These are phyloP conservation scores for Eurytoma adleriae DNA, from an alignment of 2,888 invertebrate species.

Conservation along the genomic window DNA sequence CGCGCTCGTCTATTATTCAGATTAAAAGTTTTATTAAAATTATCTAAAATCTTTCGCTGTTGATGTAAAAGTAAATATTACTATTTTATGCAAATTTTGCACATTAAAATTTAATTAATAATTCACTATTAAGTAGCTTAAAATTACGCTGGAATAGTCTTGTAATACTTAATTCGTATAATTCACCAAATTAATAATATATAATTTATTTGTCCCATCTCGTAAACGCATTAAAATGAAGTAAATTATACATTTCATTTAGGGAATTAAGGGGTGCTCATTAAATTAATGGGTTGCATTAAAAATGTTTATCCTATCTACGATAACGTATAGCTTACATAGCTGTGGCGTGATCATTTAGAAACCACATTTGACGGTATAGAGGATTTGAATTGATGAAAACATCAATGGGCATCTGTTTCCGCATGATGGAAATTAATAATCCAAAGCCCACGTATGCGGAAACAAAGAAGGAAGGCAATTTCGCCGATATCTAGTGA, in stretches of 20 bases:
- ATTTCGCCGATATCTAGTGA: conserved; percentile 16
- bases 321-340: background rate
- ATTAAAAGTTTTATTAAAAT: background rate
- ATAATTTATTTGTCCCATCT: background rate
- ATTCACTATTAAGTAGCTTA: background rate
- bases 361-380: conserved; percentile 1
- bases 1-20: background rate
- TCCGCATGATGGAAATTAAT: conserved; percentile 40
- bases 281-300: background rate
- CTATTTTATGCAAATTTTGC: background rate
- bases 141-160: no score
- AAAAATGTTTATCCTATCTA: background rate
- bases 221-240: background rate
- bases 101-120: background rate
- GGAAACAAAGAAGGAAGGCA: conserved; percentile 42
- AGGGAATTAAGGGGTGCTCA: background rate
- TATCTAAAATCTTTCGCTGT: background rate
- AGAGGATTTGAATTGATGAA: background rate
- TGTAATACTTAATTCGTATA: no score
- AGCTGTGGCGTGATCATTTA: background rate
- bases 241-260: background rate
- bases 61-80: background rate
- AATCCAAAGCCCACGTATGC: conserved; percentile 6
- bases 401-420: conserved; percentile 12
- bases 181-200: no score